A percentile compares a stretch with the other conserved stretches of the same genome.
phyloP scores from a whole-genome alignment of 92 coral and sea anemone genomes.

The Parazoanthus atlanticus region DNA sequence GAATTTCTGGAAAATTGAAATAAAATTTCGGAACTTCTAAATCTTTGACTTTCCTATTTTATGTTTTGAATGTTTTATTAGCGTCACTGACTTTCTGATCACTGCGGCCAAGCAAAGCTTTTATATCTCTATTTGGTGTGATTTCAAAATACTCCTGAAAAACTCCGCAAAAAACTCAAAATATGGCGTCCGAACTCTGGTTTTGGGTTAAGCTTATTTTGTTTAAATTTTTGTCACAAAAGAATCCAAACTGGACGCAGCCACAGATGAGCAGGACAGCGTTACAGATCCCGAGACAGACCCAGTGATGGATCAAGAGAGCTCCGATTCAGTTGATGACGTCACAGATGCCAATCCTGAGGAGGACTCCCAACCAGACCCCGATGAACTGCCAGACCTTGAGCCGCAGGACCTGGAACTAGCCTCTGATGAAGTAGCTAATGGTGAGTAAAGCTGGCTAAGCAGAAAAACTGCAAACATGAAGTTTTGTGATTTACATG shows the following conservation, averaged over 20 bases:
- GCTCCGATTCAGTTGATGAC: conserved; percentile 16
- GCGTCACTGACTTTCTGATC: background rate
- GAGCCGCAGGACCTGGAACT: background rate
- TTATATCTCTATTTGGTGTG: no score
- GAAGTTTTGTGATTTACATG: no score
- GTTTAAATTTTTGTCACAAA: background rate
- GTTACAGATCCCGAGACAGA: background rate
- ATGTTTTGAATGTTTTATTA: no score
- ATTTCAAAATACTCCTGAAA: no score
- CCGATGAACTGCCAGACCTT: conserved; percentile 7
- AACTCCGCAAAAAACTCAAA: no score
- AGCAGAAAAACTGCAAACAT: background rate
- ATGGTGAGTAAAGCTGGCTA: background rate
- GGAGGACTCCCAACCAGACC: conserved; percentile 18
- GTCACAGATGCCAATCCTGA: conserved; percentile 7
- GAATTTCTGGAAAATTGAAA: no score
- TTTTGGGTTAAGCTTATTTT: background rate
- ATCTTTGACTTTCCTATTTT: no score
- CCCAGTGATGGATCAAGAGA: background rate
- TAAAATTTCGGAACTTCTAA: no score
- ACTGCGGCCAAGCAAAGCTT: background rate
- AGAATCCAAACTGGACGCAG: background rate
- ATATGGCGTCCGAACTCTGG: no score
- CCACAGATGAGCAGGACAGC: background rate
- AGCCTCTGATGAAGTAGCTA: conserved; percentile 22